Evolutionary conservation across 2,113 vertebrate species (phyloP), one percentile per base, ranked within the genome.

Genomic region (Pachypanchax playfairii): DNA sequence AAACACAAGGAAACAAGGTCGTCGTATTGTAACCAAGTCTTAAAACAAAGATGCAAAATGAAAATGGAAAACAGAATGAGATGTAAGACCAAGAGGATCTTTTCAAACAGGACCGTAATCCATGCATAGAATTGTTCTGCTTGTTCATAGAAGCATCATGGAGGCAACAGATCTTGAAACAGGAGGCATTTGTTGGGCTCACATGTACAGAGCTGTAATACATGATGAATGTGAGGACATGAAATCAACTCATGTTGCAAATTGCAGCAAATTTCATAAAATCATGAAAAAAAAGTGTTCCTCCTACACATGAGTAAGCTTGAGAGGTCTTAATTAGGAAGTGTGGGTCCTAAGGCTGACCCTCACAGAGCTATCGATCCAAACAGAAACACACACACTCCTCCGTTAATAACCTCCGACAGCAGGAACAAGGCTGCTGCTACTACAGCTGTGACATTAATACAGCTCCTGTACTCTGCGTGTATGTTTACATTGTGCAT

Each of bases 381-480:
- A 17, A 49, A 24, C 51, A 43, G 51, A 42, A 60, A 64, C 65
- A 55, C 58, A 35, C 36, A 31, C 58, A 31, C 39, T 29, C 29
- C 52, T 49, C 26, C 21, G 42, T 66, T 80, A 85, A 80, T 65
- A 74, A 80, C 77, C 77, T 68, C 61, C 48, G 77, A 73, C 66
- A 75, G 52, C 66, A 47, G 66, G 66, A 46, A 62, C 13, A 0
- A 43, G 38, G 17, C 66, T 51, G 65, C 71, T 51, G 65, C 71
- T 79, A 54, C 57, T 62, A 65, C 71, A 70, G 65, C 71, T 59
- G 51, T 73, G 72, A 75, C 74, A 78, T 71, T 76, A 76, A 73
- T 75, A 58, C 56, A 52, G 61, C 10, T 31, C 31, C 9, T 56
- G 48, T 12, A 35, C 42, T 61, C 44, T 47, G 12, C 29, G 21